Evolutionary conservation across 1,140 invertebrate genomes (phyloP), one percentile per base, ranked within the genome.

Genomic region (Drosophila cardini): DNA sequence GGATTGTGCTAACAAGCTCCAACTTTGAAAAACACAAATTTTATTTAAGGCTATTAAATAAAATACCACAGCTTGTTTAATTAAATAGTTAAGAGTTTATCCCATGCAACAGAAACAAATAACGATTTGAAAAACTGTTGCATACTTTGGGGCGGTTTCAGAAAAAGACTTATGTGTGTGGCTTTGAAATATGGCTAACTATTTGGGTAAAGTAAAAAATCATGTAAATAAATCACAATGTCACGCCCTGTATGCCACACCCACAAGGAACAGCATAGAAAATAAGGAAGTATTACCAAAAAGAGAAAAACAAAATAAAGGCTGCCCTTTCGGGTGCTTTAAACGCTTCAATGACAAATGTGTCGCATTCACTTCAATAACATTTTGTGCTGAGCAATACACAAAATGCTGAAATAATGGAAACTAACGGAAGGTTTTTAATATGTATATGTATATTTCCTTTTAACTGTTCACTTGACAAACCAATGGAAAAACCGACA

Each of bases 61-160:
- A 26, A 4, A 26, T 26, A 26, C 21, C 21, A 26, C 21, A 26
- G 21, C 21, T 4, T 3, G 21, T 5, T 26, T 26, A 26, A 26
- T 26, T 26, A 26, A 26, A 26, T 26, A n/a, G 21, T 3, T 26
- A 26, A 2, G 72, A n/a, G 30, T 30, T 50, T 26, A 1, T 26
- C 1, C 16, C 4, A 4, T 26, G 21, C 21, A 26, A 26, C 21
- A 26, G 21, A 26, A 26, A 26, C 4, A 26, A 26, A 26, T 26
- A 26, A 26, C 21, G 21, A 26, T 26, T 1, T 26, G 5, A 56
- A 64, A 64, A 74, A 46, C 3, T 75, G 34, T 74, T 57, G 80
- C 80, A 83, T 89, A 83, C 36, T 84, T 75, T 75, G 9, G 6
- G 61, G 63, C 43, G 38, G 11, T 3, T 1, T 1, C 18, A 8